Evolutionary conservation across 2,797 vertebrate genomes (phyloP).

Genomic region (Trematomus bernacchii): DNA sequence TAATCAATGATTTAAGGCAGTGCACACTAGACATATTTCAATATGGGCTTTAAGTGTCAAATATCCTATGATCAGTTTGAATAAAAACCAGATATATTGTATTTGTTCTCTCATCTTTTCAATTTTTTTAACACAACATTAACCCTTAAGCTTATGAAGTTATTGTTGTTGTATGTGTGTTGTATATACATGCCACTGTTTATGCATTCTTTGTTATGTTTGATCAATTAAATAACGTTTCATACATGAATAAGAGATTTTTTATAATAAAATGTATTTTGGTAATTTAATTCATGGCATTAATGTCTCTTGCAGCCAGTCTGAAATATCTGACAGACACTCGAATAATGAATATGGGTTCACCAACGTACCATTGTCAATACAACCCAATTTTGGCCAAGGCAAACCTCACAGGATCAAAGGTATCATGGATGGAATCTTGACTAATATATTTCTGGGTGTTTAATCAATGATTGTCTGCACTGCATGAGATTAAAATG

Average conservation of each 20-base stretch:
- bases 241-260: too few relatives aligned
- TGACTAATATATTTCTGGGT: not conserved
- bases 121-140: not conserved
- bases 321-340: conserved; percentile 34
- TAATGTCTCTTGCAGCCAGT: conserved; percentile 60
- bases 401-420: not conserved
- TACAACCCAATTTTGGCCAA: conserved; percentile 52
- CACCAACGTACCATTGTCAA: not conserved
- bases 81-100: not conserved
- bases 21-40: not conserved
- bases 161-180: not conserved
- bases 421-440: conserved; percentile 37
- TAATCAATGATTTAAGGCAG: not conserved
- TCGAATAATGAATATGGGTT: fast-evolving
- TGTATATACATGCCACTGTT: too few relatives aligned
- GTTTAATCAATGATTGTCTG: not conserved
- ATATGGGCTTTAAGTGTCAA: too few relatives aligned
- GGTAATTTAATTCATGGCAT: not conserved
- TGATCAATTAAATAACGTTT: too few relatives aligned
- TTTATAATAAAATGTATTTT: too few relatives aligned
- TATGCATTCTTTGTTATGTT: not conserved
- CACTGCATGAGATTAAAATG: not conserved
- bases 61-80: not conserved
- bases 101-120: too few relatives aligned
- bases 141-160: not conserved